Base-by-base conservation (phyloP, 2,888 invertebrate species). In the Eueremaeus valkanovi region DNA sequence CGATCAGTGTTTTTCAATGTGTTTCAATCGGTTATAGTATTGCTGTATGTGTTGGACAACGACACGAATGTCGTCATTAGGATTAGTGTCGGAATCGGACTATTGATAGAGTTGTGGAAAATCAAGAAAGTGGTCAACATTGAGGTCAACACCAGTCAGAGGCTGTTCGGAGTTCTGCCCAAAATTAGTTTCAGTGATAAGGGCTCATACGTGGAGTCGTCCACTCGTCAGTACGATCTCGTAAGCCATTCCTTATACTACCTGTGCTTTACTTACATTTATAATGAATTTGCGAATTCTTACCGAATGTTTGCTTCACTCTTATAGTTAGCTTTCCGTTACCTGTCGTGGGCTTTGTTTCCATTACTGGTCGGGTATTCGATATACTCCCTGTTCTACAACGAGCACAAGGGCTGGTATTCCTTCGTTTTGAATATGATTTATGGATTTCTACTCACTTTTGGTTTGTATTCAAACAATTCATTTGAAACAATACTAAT, bases 391-490 rank as follows among this genome's bases (percentile, higher is more conserved):
- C 85, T 99, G 61, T 85, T 97, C 75, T 99, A 99, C 84, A 88
- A 92, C 79, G 98, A 99, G 83, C 98, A 99, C 85, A 95, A 93
- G 83, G 96, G 99, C 80, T 99, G 98, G 98, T 99, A 99, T 84
- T 98, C 97, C 16, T 99, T 95, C 86, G 88, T 96, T 49, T 88
- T 99, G 40, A 92, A 91, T 82, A 93, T 99, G 92, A 88, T 98
- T 77, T 99, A 99, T 85, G 98, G 99, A 74, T 99, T 96, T 85
- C 87, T 99, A 76, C 86, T 99, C 76, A 99, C 97, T 1, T 99
- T 99, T 84, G 87, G 85, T 85, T 79, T 81, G 82, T 79, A 45
- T 45, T 29, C 45, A 72, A 72, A 16, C n/a, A 18, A 36, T 40
- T 73, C 6, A 5, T n/a, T 16, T 72, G 70, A 68, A 18, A 18